Evolutionary conservation across 2,113 vertebrate genomes (phyloP), one percentile per base, ranked within the genome.

Genomic region (Pungitius pungitius): DNA sequence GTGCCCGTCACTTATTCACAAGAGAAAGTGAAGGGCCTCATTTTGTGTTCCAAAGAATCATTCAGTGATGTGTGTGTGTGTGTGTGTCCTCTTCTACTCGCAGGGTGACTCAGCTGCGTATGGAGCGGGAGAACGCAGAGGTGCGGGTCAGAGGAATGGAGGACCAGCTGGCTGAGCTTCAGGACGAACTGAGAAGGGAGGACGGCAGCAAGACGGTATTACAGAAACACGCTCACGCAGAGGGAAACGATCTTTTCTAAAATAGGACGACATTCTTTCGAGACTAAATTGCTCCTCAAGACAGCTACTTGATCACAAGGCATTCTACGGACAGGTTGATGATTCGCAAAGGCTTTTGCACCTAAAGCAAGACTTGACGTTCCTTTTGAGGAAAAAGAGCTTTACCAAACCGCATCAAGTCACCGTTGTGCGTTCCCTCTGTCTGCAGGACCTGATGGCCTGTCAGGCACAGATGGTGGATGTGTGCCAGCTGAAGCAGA

Each of bases 161-260:
- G 85, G 94, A 93, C 73, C 95, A 94, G 81, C 92, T 99, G 89
- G 81, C 81, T 13, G 95, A 92, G 14, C 52, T 94, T 74, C 95
- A 94, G 73, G 93, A 90, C 2, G 95, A 96, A 75, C 93, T 98
- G 59, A 92, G 68, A 90, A 87, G 62, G 88, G 93, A 87, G 43
- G 88, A 74, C 3, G 26, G 85, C 79, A 89, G 55, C 84, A 89
- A 90, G 71, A 87, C 72, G 88, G 92, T 94, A 88, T 26, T 10
- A 27, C 18, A 71, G n/a, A 71, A 58, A 77, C 43, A 43, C 15
- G 11, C 18, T 27, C 13, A 20, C 56, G 47, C 55, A 58, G 14
- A 18, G 12, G 65, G 55, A 55, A 59, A 49, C 39, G 6, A 47
- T 45, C 39, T 59, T 12, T 9, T 14, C 22, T 52, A 26, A 52